Evolutionary conservation across 2,113 vertebrate species (phyloP), one percentile per base, ranked within the genome.

Genomic region (Amphiprion ocellaris): DNA sequence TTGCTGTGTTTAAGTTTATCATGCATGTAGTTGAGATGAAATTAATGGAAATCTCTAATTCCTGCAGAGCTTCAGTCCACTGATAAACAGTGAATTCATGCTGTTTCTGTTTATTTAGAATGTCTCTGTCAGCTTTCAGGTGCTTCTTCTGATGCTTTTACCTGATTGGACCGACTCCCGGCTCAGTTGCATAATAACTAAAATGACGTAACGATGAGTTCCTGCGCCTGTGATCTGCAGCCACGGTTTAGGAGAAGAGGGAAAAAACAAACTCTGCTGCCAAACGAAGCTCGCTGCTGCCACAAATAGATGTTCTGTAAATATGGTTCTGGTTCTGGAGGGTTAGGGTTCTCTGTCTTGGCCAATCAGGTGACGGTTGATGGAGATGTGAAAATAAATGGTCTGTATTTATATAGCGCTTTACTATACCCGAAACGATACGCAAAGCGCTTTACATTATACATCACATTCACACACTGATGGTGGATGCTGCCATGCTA

Each of bases 151-250:
- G 30, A 68, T 67, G 26, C 28, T 5, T 53, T 67, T 28, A 69
- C 61, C 69, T 72, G 16, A 15, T 59, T 33, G 44, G 56, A 4
- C 41, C 14, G 12, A 55, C 15, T 55, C 60, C 75, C 81, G 77
- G 41, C 26, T 5, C 21, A 4, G 7, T 90, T 84, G 15, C 78
- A 37, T 75, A 86, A 84, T 61, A 41, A 5, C 26, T 41, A n/a
- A 19, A 69, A 50, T 83, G 75, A 81, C 70, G 16, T 67, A 83
- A 83, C 78, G 26, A 49, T 41, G 19, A 70, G 74, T 69, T 41
- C 54, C 75, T 47, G 52, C 9, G 63, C 44, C 47, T 65, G 50
- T 59, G 47, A 69, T 70, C 26, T 56, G 5, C 56, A 54, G 61
- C 64, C 74, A 23, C 24, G 59, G 59, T 68, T 74, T 50, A 65